Base-by-base conservation (phyloP, 2,888 invertebrate genomes). In the Synanthedon myopaeformis region DNA sequence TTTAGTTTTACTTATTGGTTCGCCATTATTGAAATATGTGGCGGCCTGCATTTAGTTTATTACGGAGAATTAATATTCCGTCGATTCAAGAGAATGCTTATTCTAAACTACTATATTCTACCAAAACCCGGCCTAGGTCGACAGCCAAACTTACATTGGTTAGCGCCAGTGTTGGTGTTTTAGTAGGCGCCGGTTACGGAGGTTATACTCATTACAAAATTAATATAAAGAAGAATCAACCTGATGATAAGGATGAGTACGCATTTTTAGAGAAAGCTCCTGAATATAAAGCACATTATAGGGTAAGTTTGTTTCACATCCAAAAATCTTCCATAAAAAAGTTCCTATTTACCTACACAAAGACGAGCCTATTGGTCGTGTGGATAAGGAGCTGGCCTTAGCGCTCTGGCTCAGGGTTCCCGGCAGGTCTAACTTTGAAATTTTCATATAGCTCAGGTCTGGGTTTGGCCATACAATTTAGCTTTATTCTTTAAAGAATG, bases 161-260 rank as follows among this genome's bases (percentile, higher is more conserved):
- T 2, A 90, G 92, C 57, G 89, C 89, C 1, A 85, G 86, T 64
- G 76, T 91, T 53, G 92, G 92, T 50, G 82, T 89, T 4, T 73
- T 89, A 2, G 66, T 89, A 3, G 91, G 91, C 2, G 89, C 89
- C 0, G 87, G 87, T 0, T 90, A 90, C 65, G 84, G 88, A 56
- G 87, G 85, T 56, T 88, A 86, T 62, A 86, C 88, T 0, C 88
- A 88, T 63, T 88, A 83, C 55, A 81, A 81, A 70, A 74, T 88
- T 52, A 88, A 88, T 63, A 57, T 61, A 1, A 86, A 79, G 59
- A 82, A 77, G 51, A 60, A 58, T 49, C 58, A 60, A 13, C 55
- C 60, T 3, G 60, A 71, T 2, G 72, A 75, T 72, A 83, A 67
- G 65, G 85, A 80, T 68, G 88, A 75, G 66, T 82, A 81, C 59